These are phyloP conservation scores for Euleptes europaea DNA, from an alignment of 2,113 vertebrate genomes.

Conservation along the genomic window DNA sequence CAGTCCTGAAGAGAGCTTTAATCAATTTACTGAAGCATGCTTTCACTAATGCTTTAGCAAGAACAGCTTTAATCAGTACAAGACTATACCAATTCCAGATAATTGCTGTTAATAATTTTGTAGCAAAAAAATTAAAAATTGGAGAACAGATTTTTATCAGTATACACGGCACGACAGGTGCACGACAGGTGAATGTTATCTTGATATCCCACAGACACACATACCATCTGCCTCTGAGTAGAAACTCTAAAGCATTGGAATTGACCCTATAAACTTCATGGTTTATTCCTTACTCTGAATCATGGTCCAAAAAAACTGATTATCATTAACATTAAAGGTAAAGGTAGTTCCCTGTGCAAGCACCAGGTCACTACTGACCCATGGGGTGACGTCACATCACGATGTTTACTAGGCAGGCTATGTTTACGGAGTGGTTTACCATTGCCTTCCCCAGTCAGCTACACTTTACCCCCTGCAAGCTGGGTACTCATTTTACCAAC, in stretches of 20 bases:
- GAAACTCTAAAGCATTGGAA: neutral
- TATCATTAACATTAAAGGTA: too few species aligned
- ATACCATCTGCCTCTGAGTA: neutral
- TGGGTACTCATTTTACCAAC: too few species aligned
- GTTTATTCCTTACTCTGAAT: neutral
- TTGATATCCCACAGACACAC: neutral
- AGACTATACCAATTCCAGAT: conserved; percentile 51
- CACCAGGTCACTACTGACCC: too few species aligned
- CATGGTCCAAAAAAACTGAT: neutral
- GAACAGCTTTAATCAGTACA: conserved; percentile 50
- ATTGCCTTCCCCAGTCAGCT: too few species aligned
- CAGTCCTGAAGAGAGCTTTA: conserved; percentile 41
- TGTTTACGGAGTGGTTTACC: too few species aligned
- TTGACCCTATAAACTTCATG: neutral
- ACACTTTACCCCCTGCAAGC: too few species aligned
- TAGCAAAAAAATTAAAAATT: conserved; percentile 49
- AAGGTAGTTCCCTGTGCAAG: too few species aligned
- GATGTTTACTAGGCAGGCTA: too few species aligned
- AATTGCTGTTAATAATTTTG: conserved; percentile 58
- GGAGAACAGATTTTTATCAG: conserved; percentile 27
- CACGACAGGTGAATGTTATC: neutral
- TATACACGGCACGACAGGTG: too few species aligned
- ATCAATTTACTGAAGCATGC: conserved; percentile 52
- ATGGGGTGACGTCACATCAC: too few species aligned
- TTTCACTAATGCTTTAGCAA: conserved; percentile 42